A percentile compares a stretch with the other conserved stretches of the same genome.
These are phyloP conservation scores for Lacerta bilineata DNA, from an alignment of 2,797 vertebrate species.

Conservation along the genomic window DNA sequence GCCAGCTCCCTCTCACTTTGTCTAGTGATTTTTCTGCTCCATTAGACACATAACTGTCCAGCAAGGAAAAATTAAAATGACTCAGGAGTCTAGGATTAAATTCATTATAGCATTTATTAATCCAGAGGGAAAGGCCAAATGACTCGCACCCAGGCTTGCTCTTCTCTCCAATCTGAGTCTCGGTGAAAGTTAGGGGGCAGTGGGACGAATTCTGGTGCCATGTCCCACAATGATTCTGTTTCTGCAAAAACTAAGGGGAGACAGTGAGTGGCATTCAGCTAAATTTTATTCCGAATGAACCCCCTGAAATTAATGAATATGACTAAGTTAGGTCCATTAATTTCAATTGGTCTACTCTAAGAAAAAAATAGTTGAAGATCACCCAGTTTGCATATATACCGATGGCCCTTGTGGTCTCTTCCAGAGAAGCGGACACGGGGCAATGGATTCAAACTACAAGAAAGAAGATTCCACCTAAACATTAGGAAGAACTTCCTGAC, in stretches of 20 bases:
- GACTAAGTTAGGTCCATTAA: too few relatives aligned
- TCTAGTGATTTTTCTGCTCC: constrained; percentile 26
- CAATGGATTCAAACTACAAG: too few relatives aligned
- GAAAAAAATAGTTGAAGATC: too few relatives aligned
- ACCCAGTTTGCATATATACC: too few relatives aligned
- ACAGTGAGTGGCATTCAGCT: not conserved
- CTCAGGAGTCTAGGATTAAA: constrained; percentile 51
- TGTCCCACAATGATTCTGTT: constrained; percentile 39
- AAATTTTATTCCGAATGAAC: too few relatives aligned
- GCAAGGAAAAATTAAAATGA: constrained; percentile 59
- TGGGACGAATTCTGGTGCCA: constrained; percentile 57
- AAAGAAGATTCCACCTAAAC: too few relatives aligned
- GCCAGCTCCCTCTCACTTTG: constrained; percentile 9
- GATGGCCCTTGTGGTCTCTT: too few relatives aligned
- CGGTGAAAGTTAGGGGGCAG: constrained; percentile 48
- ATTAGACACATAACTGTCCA: constrained; percentile 43
- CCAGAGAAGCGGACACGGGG: too few relatives aligned
- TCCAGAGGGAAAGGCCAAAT: constrained; percentile 30
- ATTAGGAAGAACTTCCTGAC: too few relatives aligned
- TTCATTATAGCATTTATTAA: constrained; percentile 66
- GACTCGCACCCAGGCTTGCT: constrained; percentile 2
- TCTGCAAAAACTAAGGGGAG: constrained; percentile 31
- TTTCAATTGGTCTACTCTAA: too few relatives aligned
- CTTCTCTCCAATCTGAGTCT: constrained; percentile 36
- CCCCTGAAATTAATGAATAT: too few relatives aligned